Evolutionary conservation across 2,888 invertebrate genomes (phyloP), one percentile per base, ranked within the genome.

Genomic region (Polylopha cassiicola): DNA sequence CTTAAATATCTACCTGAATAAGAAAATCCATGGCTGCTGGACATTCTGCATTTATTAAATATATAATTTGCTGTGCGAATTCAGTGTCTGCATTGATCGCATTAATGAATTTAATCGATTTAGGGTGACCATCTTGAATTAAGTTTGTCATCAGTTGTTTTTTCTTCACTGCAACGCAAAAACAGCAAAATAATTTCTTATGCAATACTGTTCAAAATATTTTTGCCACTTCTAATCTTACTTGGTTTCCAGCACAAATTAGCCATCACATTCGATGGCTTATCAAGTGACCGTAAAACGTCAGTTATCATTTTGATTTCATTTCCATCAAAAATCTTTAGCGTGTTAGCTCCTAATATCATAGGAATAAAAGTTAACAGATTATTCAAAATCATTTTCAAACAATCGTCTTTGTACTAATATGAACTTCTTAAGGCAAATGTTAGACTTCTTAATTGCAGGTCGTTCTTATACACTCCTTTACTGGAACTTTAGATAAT

Each of bases 211-310:
- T n/a, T n/a, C n/a, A n/a, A n/a, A n/a, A n/a, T n/a, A n/a, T n/a
- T n/a, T n/a, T n/a, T n/a, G n/a, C n/a, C 28, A n/a, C 10, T 27
- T 4, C 20, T 43, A 62, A n/a, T n/a, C 69, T 72, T 60, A 77
- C 76, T 18, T 8, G 48, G 29, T 14, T 48, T 53, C 73, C 73
- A 73, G 47, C 74, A 74, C 15, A 71, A 51, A 31, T 59, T 53
- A 9, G 65, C 65, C 3, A 60, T 38, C 2, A 75, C 54, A 7
- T 53, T 43, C n/a, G 71, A 65, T 3, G 73, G 65, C 46, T 55
- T 65, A 2, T 66, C 46, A 46, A 61, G 66, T 15, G 64, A 65
- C 26, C 53, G 46, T 1, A 71, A 48, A 11, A 78, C 46, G 44
- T 75, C 73, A 6, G 46, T 44, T 24, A 73, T 54, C 64, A 79